A percentile compares a stretch with the other conserved stretches of the same genome.
Conservation (phyloP, 2,113 vertebrate species). For the Eonycteris spelaea region DNA sequence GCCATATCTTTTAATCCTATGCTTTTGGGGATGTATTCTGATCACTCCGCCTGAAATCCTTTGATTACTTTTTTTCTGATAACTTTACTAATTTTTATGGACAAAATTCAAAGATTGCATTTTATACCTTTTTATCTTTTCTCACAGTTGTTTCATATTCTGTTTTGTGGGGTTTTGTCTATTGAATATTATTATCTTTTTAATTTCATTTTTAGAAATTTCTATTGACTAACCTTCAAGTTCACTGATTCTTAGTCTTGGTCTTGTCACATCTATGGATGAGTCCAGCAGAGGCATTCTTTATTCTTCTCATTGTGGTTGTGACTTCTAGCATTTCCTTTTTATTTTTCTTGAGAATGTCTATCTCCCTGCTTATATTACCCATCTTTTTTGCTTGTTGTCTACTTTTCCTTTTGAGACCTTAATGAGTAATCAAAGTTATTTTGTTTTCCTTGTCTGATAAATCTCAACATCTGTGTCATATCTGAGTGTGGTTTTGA, state of each 20-base stretch:
- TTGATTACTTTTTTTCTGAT: not conserved
- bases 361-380: not conserved
- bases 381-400: not conserved
- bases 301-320: not conserved
- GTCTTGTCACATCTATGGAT: not conserved
- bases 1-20: not conserved
- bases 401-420: not conserved
- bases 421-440: not conserved
- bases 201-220: not conserved
- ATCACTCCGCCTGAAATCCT: not conserved
- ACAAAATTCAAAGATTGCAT: not conserved
- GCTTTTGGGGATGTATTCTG: not conserved
- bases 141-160: rapidly evolving
- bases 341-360: not conserved
- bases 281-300: not conserved
- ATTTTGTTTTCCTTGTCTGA: not conserved
- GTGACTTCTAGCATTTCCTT: not conserved
- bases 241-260: not conserved
- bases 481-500: not conserved
- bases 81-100: not conserved
- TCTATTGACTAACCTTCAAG: not conserved
- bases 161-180: not conserved
- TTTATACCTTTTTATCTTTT: not conserved
- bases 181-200: not conserved
- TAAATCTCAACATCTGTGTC: not conserved